phyloP scores from a whole-genome alignment of 2,797 vertebrate species.

The Alectoris magna region DNA sequence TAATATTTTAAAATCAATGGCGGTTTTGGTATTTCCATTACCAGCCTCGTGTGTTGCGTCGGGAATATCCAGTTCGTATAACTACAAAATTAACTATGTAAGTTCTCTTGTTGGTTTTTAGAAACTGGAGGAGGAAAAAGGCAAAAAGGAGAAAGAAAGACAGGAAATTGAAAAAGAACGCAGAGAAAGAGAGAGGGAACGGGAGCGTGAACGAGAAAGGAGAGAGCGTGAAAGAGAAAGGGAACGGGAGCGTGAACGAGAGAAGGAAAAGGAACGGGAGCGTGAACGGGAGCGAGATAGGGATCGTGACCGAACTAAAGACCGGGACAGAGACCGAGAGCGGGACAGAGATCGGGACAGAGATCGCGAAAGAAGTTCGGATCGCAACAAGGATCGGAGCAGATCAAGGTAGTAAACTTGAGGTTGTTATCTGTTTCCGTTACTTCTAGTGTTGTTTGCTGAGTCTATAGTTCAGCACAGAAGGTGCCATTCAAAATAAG shows the following conservation, averaged over 20 bases:
- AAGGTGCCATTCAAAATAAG: neutral
- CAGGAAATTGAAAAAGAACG: conserved; percentile 94
- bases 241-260: conserved; percentile 84
- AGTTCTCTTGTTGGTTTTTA: conserved; percentile 91
- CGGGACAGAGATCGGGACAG: conserved; percentile 89
- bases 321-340: conserved; percentile 89
- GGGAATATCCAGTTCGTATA: conserved; percentile 53
- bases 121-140: conserved; percentile 99
- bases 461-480: neutral
- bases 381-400: conserved; percentile 91
- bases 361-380: conserved; percentile 89
- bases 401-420: conserved; percentile 84
- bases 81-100: conserved; percentile 77
- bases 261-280: conserved; percentile 92
- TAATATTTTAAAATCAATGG: conserved; percentile 59
- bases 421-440: neutral
- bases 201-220: conserved; percentile 86
- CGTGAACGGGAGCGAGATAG: conserved; percentile 93
- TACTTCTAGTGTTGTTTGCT: neutral
- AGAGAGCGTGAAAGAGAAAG: conserved; percentile 88
- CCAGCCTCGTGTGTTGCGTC: conserved; percentile 74
- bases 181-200: conserved; percentile 89
- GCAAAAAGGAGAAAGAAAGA: conserved; percentile 91
- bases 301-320: conserved; percentile 93
- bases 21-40: conserved; percentile 78